These are phyloP conservation scores for Vanessa tameamea DNA, from an alignment of 1,140 invertebrate species.

Conservation along the genomic window DNA sequence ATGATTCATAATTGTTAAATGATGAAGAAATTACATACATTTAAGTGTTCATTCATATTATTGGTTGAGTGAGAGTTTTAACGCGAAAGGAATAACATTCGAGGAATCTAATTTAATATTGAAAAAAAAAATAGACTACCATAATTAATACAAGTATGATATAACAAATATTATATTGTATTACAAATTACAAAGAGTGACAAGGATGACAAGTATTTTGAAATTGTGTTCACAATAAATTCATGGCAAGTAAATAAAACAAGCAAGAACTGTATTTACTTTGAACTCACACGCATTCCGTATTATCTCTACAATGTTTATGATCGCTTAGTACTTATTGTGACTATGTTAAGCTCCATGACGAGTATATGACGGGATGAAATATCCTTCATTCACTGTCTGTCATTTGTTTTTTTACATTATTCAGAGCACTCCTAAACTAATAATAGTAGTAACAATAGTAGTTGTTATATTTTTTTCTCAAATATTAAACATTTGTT, in stretches of 20 bases:
- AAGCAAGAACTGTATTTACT: neutral
- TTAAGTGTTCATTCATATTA: too few species aligned
- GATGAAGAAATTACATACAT: too few species aligned
- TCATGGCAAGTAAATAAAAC: conserved; percentile 3
- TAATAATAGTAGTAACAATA: too few species aligned
- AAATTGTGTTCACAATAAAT: neutral
- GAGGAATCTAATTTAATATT: too few species aligned
- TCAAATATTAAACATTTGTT: too few species aligned
- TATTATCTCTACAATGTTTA: conserved; percentile 4
- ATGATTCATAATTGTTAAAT: too few species aligned
- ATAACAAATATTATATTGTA: neutral
- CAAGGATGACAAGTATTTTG: neutral
- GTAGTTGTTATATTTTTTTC: too few species aligned
- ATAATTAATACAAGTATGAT: neutral
- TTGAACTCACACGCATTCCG: conserved; percentile 7
- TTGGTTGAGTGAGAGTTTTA: too few species aligned
- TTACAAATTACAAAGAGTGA: neutral
- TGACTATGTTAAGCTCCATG: conserved; percentile 36
- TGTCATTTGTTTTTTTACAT: neutral
- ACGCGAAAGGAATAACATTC: too few species aligned
- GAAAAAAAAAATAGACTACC: too few species aligned
- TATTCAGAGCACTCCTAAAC: neutral
- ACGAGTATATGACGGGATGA: conserved; percentile 4
- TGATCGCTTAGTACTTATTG: conserved; percentile 18
- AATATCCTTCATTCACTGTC: neutral